Base-by-base conservation (phyloP, 2,888 invertebrate species). In the Allophyes oxyacanthae region DNA sequence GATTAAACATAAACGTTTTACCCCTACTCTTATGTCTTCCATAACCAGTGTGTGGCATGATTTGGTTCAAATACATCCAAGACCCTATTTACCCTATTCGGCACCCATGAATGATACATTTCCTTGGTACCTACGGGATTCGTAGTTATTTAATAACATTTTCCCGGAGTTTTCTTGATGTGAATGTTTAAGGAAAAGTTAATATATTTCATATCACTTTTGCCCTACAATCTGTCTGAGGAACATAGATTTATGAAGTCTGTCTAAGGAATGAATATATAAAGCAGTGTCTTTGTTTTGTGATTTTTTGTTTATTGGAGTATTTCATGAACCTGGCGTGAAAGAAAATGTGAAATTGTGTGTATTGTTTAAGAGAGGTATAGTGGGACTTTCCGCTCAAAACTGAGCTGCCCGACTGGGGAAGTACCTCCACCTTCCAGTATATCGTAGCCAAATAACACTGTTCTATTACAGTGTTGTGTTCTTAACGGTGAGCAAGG, bases 121-220 rank as follows among this genome's bases (percentile, higher is more conserved):
- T 34, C 15, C 14, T 49, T 30, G 51, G 26, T 14, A n/a, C n/a
- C n/a, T n/a, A 55, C 44, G 49, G 49, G 55, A 50, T 42, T 61
- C 44, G 7, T 14, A 52, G 49, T 42, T 66, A 63, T 67, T 62
- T 46, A 63, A 67, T 67, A 67, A 64, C 32, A 32, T 68, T 68
- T 66, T 53, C 53, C 64, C 15, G 50, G 11, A 42, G 26, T 50
- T 38, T 53, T 45, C 41, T 48, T 30, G 33, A 43, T 44, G 26
- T 52, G 38, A 42, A 45, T 36, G 28, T 37, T 10, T 10, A 7
- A 37, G 40, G 25, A 9, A 53, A 60, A 60, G 34, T 60, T 65
- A 59, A 64, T 57, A 51, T 43, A 30, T 38, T 52, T 55, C 26
- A 54, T 69, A 69, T 51, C 51, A 55, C 61, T 64, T 57, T 30